These are phyloP conservation scores for Craseonycteris thonglongyai DNA, from an alignment of 2,113 vertebrate genomes.

Conservation along the genomic window DNA sequence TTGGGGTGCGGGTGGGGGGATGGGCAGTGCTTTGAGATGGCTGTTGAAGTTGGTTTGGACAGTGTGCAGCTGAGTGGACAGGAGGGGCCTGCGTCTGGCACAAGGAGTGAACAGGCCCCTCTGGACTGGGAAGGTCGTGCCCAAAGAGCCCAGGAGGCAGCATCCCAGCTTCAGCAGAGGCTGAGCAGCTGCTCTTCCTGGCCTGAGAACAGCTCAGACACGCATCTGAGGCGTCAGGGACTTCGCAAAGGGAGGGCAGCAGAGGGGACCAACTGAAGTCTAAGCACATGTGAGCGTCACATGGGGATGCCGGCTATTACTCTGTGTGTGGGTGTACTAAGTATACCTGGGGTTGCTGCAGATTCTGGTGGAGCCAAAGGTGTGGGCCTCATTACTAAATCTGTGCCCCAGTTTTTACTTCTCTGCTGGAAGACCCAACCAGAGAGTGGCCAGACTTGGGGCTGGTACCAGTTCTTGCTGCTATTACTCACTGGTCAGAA, in stretches of 20 bases:
- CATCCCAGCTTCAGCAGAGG: no score
- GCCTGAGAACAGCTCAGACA: background rate
- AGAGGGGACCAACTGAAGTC: background rate
- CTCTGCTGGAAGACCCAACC: background rate
- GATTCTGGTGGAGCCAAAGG: background rate
- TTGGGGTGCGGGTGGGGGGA: background rate
- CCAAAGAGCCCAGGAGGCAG: background rate
- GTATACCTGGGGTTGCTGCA: background rate
- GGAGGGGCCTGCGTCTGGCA: accelerated
- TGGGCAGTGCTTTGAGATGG: background rate
- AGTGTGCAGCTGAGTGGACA: background rate
- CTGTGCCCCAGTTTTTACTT: background rate
- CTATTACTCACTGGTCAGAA: background rate
- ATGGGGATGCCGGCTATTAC: background rate
- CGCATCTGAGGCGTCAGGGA: background rate
- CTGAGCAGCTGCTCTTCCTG: background rate
- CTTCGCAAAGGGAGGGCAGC: background rate
- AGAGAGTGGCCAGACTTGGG: background rate
- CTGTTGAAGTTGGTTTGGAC: background rate
- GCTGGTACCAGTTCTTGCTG: background rate
- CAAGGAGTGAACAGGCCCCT: background rate
- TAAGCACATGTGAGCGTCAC: background rate
- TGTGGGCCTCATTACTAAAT: background rate
- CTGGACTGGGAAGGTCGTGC: background rate
- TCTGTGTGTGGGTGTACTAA: background rate